Evolutionary conservation across 2,113 vertebrate genomes (phyloP).

Genomic region (Eretmochelys imbricata): DNA sequence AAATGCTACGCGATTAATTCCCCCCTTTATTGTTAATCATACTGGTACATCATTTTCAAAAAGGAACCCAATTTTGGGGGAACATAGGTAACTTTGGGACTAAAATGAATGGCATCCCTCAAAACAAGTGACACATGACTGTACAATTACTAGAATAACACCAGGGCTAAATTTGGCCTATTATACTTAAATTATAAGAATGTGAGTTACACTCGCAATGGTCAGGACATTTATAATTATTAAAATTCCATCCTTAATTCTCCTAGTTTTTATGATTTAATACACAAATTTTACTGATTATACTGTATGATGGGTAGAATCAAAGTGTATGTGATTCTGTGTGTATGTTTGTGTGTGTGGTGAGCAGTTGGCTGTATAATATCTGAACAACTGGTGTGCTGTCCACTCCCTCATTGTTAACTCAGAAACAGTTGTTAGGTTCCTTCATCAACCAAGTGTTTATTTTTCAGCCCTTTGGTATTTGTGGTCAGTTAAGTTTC

Average conservation of each 20-base stretch:
- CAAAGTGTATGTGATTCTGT: not conserved
- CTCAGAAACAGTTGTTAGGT: not conserved
- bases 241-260: not conserved
- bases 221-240: not conserved
- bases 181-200: not conserved
- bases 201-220: not conserved
- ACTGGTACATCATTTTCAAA: not conserved
- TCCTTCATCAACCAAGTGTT: not conserved
- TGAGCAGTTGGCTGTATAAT: not conserved
- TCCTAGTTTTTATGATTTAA: not conserved
- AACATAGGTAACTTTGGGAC: not conserved
- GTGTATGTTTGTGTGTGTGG: not conserved
- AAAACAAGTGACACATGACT: not conserved
- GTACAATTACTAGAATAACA: not conserved
- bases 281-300: not conserved
- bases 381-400: not conserved
- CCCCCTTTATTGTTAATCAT: not conserved
- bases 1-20: not conserved
- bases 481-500: not conserved
- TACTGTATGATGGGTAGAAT: not conserved
- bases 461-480: not conserved
- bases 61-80: rapidly evolving
- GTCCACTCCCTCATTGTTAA: not conserved
- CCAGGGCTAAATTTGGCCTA: rapidly evolving
- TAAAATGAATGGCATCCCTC: not conserved